Percentiles rank a stretch among this genome's conserved stretches.
Conservation (phyloP, 1,140 invertebrate genomes). For the Drosophila repletoides region DNA sequence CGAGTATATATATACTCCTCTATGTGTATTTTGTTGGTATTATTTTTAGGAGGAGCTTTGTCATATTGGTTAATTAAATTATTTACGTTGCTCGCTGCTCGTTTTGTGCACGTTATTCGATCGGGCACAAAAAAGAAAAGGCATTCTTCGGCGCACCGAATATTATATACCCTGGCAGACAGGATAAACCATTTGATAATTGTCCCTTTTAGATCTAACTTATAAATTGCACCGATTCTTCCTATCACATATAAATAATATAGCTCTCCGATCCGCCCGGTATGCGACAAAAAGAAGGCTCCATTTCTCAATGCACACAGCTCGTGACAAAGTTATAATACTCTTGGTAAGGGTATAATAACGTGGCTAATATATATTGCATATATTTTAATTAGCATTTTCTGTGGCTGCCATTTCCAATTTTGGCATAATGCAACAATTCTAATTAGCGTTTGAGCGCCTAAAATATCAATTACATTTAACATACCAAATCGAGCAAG, state of each 20-base stretch:
- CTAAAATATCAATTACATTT: slow-evolving; percentile 76
- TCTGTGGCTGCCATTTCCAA: slow-evolving; percentile 47
- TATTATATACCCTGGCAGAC: no score
- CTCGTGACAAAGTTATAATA: no score
- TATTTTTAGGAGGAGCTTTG: slow-evolving; percentile 43
- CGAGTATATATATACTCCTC: no score
- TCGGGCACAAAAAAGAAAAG: slow-evolving; percentile 4
- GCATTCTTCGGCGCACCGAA: no score
- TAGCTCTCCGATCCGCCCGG: no score
- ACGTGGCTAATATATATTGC: slow-evolving; percentile 12
- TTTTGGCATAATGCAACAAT: slow-evolving; percentile 72
- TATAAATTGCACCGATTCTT: no score
- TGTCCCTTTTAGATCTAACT: no score
- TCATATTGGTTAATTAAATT: slow-evolving; percentile 76
- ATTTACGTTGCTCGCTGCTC: slow-evolving; percentile 50
- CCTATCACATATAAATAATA: not conserved
- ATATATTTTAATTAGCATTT: slow-evolving; percentile 72
- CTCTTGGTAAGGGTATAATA: no score
- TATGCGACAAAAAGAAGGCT: no score
- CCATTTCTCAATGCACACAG: no score
- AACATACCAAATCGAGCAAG: not conserved
- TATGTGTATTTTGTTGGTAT: slow-evolving; percentile 23
- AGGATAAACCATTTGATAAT: no score
- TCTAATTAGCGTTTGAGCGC: slow-evolving; percentile 62
- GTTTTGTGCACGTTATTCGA: slow-evolving; percentile 22